Base-by-base conservation (phyloP, 2,113 vertebrate species). In the Scytalopus superciliaris region DNA sequence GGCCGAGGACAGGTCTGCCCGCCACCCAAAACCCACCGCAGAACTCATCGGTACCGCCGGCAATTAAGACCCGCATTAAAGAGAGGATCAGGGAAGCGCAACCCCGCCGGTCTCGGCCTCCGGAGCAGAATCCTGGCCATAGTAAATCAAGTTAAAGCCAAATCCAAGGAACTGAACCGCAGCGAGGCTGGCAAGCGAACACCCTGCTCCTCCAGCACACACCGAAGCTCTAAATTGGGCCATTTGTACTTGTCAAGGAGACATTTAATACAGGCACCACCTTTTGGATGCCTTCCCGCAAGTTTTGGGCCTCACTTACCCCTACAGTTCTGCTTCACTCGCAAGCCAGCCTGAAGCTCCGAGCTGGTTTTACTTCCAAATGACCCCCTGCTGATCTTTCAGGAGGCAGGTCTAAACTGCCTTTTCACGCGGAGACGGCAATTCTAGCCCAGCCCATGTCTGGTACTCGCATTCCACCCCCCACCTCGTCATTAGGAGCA, bases 11-110 rank as follows among this genome's bases (percentile, higher is more conserved):
- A 66, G 23, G 31, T 44, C 39, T 25, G 9, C 53, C 57, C 0
- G 0, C 18, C 73, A 72, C 40, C 55, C 79, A 74, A 81, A 59
- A 78, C 12, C 39, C 72, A 81, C 64, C 30, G 73, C 80, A 84
- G 33, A 76, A 25, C 37, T 55, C 78, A 84, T 62, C 1, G 0
- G 8, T 18, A 88, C 8, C 0, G 0, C 62, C 22, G 5, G 44
- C 80, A 68, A 56, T 64, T 73, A 52, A 50, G 14, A 52, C 12
- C 7, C 2, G 18, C 45, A 62, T 56, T 75, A 68, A 82, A 40
- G 24, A 47, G 37, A 44, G 33, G n/a, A 63, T 39, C 45, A 90
- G 56, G 44, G 39, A 84, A 50, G 55, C 30, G 63, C 73, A 68
- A 23, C 23, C 64, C 64, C 2, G 0, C 88, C 73, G 82, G 52